Evolutionary conservation across 1,140 invertebrate species (phyloP).

Genomic region (Camponotus floridanus): DNA sequence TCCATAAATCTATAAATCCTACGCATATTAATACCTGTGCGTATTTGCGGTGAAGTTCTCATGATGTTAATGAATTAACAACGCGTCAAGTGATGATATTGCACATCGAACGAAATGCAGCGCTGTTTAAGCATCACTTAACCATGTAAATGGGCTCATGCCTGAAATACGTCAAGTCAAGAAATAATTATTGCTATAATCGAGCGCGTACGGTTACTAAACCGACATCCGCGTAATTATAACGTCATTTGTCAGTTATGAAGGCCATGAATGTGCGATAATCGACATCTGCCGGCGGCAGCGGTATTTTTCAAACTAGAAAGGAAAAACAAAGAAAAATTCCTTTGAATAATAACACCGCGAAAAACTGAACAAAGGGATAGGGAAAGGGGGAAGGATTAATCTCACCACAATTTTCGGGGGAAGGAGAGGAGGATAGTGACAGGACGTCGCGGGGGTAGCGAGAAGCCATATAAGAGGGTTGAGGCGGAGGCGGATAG

Average conservation of each 20-base stretch:
- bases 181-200: conserved; percentile 54
- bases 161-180: conserved; percentile 52
- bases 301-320: conserved; percentile 39
- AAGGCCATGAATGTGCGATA: conserved; percentile 56
- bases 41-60: neutral
- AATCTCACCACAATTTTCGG: conserved; percentile 64
- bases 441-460: neutral
- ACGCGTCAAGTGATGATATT: conserved; percentile 19
- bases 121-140: conserved; percentile 45
- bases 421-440: neutral
- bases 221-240: conserved; percentile 44
- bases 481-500: conserved; percentile 9
- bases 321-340: conserved; percentile 44
- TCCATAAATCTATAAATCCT: conserved; percentile 47
- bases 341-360: conserved; percentile 60
- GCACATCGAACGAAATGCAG: conserved; percentile 35
- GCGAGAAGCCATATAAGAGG: conserved; percentile 32
- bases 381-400: conserved; percentile 51
- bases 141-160: conserved; percentile 9
- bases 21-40: neutral
- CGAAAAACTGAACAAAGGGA: conserved; percentile 43
- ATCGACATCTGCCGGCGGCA: conserved; percentile 56
- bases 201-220: conserved; percentile 28
- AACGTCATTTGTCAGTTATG: conserved; percentile 65
- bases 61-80: conserved; percentile 53